phyloP scores from a whole-genome alignment of 2,888 invertebrate species.

The Dysmachus trigonus region DNA sequence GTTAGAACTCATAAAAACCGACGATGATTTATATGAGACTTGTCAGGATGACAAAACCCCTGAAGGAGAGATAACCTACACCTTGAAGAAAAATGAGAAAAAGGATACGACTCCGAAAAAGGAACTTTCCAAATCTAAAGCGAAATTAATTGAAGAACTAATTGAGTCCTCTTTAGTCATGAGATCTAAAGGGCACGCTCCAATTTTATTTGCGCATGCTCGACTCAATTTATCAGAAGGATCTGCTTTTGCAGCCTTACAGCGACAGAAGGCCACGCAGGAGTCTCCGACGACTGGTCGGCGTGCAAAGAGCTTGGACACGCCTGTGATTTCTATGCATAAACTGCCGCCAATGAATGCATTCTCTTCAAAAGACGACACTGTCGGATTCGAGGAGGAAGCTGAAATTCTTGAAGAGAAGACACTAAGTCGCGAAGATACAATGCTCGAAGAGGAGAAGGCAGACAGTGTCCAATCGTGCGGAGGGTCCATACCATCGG shows the following conservation, averaged over 20 bases:
- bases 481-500: slow-evolving; percentile 62
- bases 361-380: slow-evolving; percentile 89
- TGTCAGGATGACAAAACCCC: slow-evolving; percentile 66
- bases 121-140: slow-evolving; percentile 60
- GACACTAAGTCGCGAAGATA: slow-evolving; percentile 62
- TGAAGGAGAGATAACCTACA: slow-evolving; percentile 69
- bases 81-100: slow-evolving; percentile 55
- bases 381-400: slow-evolving; percentile 79
- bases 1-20: slow-evolving; percentile 70
- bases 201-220: slow-evolving; percentile 81
- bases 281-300: slow-evolving; percentile 79
- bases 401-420: slow-evolving; percentile 72
- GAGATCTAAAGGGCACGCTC: slow-evolving; percentile 78
- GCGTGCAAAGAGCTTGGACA: slow-evolving; percentile 84
- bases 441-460: slow-evolving; percentile 68
- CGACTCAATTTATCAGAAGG: slow-evolving; percentile 85
- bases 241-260: slow-evolving; percentile 77
- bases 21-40: slow-evolving; percentile 66
- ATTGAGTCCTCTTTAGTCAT: slow-evolving; percentile 73
- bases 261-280: slow-evolving; percentile 79
- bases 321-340: slow-evolving; percentile 82
- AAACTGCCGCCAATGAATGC: slow-evolving; percentile 83
- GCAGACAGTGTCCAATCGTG: slow-evolving; percentile 64
- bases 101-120: slow-evolving; percentile 50
- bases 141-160: slow-evolving; percentile 73